Evolutionary conservation across 2,888 invertebrate species (phyloP).

Genomic region (Scotopteryx bipunctaria): DNA sequence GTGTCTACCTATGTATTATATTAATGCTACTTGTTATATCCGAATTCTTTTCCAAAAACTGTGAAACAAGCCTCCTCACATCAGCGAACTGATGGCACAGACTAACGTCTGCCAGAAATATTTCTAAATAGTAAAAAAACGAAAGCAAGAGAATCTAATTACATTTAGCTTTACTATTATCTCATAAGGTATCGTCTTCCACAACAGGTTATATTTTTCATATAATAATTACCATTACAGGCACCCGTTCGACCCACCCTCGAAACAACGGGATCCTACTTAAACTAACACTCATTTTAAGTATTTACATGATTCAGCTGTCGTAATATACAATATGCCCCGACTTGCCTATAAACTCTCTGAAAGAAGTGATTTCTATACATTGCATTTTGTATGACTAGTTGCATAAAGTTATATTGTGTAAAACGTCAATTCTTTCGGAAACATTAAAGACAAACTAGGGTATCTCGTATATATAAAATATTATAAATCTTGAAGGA

Average conservation of each 20-base stretch:
- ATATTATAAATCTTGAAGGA: slow-evolving; percentile 59
- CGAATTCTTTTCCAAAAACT: background rate
- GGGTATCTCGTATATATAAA: slow-evolving; percentile 21
- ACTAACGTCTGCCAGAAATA: slow-evolving; percentile 33
- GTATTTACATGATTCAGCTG: slow-evolving; percentile 61
- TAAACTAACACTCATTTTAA: slow-evolving; percentile 65
- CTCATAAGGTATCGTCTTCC: slow-evolving; percentile 78
- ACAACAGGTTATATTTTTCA: slow-evolving; percentile 71
- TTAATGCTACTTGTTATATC: background rate
- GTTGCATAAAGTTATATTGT: background rate
- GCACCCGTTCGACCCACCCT: slow-evolving; percentile 56
- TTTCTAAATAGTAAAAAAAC: slow-evolving; percentile 46
- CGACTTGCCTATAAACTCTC: background rate
- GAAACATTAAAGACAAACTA: background rate
- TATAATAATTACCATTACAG: slow-evolving; percentile 58
- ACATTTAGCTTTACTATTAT: slow-evolving; percentile 66
- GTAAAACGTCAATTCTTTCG: background rate
- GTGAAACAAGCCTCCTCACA: slow-evolving; percentile 27
- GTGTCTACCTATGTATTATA: too few relatives aligned
- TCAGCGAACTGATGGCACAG: slow-evolving; percentile 34
- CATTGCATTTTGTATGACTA: background rate
- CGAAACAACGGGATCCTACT: slow-evolving; percentile 49
- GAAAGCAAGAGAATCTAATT: slow-evolving; percentile 55
- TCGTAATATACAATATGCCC: slow-evolving; percentile 13
- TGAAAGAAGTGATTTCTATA: background rate